These are phyloP conservation scores for Cremastinae sp. DNA, from an alignment of 2,888 invertebrate genomes.

Conservation along the genomic window DNA sequence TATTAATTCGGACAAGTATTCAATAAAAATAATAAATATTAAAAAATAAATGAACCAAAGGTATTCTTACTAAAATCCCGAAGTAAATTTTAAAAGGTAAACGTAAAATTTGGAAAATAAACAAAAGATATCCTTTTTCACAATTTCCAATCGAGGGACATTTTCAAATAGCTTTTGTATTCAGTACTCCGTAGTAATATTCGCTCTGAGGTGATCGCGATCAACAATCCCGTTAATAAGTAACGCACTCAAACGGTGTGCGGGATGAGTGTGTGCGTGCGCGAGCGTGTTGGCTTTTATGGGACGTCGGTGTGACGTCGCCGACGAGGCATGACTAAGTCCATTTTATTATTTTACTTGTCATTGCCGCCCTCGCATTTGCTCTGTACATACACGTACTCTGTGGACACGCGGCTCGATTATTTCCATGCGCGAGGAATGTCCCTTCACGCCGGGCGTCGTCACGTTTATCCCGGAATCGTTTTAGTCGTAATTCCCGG, in stretches of 20 bases:
- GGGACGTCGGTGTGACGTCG: constrained; percentile 27
- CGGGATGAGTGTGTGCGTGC: too few relatives aligned
- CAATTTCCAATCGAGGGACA: too few relatives aligned
- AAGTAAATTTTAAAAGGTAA: too few relatives aligned
- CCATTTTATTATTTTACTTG: constrained; percentile 66
- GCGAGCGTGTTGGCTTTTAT: constrained; percentile 13
- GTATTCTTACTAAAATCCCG: too few relatives aligned
- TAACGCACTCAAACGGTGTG: constrained; percentile 28
- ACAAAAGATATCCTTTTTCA: too few relatives aligned
- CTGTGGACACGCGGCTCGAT: background rate
- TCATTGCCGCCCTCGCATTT: constrained; percentile 55
- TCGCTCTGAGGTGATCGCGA: constrained; percentile 37
- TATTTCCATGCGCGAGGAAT: constrained; percentile 15
- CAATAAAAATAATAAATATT: too few relatives aligned
- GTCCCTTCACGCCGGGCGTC: constrained; percentile 46
- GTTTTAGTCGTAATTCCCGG: constrained; percentile 68
- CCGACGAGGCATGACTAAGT: constrained; percentile 70
- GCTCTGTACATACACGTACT: constrained; percentile 21
- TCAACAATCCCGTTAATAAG: constrained; percentile 49
- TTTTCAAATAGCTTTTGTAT: too few relatives aligned
- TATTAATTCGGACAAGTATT: too few relatives aligned
- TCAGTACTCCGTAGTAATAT: too few relatives aligned
- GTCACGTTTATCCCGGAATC: constrained; percentile 63
- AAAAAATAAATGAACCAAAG: too few relatives aligned
- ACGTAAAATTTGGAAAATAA: too few relatives aligned